phyloP scores from a whole-genome alignment of 1,140 invertebrate genomes.

The Lutraria rhynchaena region DNA sequence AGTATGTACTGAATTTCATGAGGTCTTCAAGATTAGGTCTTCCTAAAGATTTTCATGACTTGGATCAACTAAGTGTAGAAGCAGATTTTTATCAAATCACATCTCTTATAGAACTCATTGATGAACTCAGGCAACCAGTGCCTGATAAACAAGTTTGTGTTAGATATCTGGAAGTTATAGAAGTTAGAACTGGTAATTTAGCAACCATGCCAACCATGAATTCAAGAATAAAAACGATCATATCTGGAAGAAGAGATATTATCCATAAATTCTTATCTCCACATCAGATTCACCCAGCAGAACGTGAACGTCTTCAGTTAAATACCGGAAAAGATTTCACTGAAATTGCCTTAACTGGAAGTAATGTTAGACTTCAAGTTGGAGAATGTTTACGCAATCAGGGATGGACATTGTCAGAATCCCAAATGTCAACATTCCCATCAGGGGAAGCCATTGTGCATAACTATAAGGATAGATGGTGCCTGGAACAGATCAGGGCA shows the following conservation, averaged over 20 bases:
- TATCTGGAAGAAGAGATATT: constrained; percentile 74
- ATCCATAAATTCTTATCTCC: constrained; percentile 69
- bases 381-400: constrained; percentile 89
- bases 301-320: constrained; percentile 69
- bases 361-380: constrained; percentile 68
- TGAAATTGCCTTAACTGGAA: constrained; percentile 73
- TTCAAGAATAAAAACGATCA: constrained; percentile 76
- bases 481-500: constrained; percentile 43
- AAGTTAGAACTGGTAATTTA: constrained; percentile 75
- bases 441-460: constrained; percentile 75
- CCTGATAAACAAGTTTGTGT: constrained; percentile 38
- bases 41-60: constrained; percentile 92
- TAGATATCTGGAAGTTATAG: constrained; percentile 75
- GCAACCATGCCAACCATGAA: constrained; percentile 79
- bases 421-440: constrained; percentile 75
- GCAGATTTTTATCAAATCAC: constrained; percentile 95
- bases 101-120: constrained; percentile 86
- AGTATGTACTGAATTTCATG: constrained; percentile 77
- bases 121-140: constrained; percentile 81
- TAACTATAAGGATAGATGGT: constrained; percentile 76
- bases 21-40: constrained; percentile 87
- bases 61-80: constrained; percentile 94
- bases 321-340: constrained; percentile 70
- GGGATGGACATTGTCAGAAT: constrained; percentile 89
- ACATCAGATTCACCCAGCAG: constrained; percentile 66